Evolutionary conservation across 92 coral and sea anemone species (phyloP), one percentile per base, ranked within the genome.

Genomic region (Siderastrea siderea): DNA sequence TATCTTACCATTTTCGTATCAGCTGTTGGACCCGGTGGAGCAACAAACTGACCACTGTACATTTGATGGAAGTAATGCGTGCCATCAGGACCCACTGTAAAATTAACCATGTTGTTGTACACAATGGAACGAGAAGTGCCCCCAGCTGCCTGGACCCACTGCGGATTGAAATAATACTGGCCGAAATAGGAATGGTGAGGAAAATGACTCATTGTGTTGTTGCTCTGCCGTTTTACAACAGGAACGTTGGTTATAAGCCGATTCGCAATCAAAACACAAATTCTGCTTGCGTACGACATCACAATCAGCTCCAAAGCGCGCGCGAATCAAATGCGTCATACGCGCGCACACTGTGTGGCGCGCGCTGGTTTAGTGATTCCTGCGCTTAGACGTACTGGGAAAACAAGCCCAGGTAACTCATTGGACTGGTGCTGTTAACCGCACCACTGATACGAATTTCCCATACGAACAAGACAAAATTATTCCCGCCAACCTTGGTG

Each of bases 11-110:
- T 50, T 71, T 82, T 82, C 53, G 43, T 16, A 13, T 38, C 63
- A 65, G 44, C 72, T 8, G 92, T 75, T 54, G 78, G 83, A 53
- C 81, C n/a, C 38, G 82, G 48, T 47, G 93, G 74, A 26, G 93
- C 82, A 50, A 61, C 51, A 64, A 95, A 95, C 82, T 89, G 93
- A 53, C 98, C 98, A 47, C 85, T 81, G 60, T 52, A 93, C 13
- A 86, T 83, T 55, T 95, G 92, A 61, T 95, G 93, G 76, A 91
- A 95, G 51, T 95, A 94, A 74, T 95, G 96, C 3, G 95, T 93
- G 6, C 96, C 98, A 8, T 89, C 91, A 0, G 67, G 69, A 43
- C 92, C 94, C 9, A 95, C 96, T 46, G 98, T 91, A 76, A 93
- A 95, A 77, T 93, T 81, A 4, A 95, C 98, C 12, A 94, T 93